phyloP scores from a whole-genome alignment of 2,888 invertebrate species.

The Drosophila kanekoi region DNA sequence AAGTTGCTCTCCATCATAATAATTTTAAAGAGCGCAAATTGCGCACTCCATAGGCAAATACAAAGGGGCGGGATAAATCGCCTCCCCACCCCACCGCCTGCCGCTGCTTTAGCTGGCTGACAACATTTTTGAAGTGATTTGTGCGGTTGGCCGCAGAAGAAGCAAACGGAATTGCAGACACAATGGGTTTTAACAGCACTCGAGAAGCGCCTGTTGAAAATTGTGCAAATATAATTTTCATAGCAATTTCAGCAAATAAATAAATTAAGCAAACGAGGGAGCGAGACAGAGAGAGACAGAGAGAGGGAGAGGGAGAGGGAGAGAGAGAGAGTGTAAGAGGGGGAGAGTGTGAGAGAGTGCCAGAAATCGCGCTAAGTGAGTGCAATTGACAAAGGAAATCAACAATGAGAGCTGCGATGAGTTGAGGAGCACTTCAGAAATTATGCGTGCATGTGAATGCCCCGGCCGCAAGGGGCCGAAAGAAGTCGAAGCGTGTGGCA shows the following conservation, averaged over 20 bases:
- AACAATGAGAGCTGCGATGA: conserved; percentile 57
- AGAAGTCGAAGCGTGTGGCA: background rate
- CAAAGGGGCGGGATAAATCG: conserved; percentile 15
- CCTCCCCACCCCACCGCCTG: too few relatives aligned
- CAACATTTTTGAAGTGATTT: conserved; percentile 64
- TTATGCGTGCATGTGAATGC: conserved; percentile 74
- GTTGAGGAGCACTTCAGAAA: conserved; percentile 66
- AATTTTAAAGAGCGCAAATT: conserved; percentile 39
- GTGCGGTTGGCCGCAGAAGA: conserved; percentile 59
- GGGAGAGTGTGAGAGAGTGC: background rate
- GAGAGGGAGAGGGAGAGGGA: background rate
- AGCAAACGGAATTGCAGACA: conserved; percentile 19
- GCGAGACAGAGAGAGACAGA: background rate
- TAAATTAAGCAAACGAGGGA: conserved; percentile 57
- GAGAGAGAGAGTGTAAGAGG: background rate
- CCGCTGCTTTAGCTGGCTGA: conserved; percentile 11
- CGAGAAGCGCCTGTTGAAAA: conserved; percentile 49
- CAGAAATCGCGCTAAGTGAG: conserved; percentile 66
- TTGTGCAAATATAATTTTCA: conserved; percentile 81
- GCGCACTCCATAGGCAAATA: conserved; percentile 40
- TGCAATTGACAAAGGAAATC: conserved; percentile 77
- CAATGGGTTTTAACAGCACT: conserved; percentile 46
- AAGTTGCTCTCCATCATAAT: conserved; percentile 45
- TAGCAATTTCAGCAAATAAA: conserved; percentile 66
- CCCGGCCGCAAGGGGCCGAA: background rate